Base-by-base conservation (phyloP, 2,113 vertebrate genomes). In the Trichomycterus rosablanca region DNA sequence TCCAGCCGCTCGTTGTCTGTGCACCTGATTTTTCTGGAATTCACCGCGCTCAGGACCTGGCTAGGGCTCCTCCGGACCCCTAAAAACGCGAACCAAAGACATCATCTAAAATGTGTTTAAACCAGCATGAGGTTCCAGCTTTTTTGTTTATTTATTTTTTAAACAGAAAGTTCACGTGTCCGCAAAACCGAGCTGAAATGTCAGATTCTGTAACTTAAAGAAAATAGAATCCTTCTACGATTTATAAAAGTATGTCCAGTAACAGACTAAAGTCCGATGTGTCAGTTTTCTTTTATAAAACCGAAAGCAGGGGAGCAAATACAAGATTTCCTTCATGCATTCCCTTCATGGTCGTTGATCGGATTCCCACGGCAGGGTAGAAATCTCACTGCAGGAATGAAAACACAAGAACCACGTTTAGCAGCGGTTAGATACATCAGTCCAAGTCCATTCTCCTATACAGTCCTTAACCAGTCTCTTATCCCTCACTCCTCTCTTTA, bases 401-500 rank as follows among this genome's bases (percentile, higher is more conserved):
- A 60, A 59, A 34, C 44, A 43, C 43, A 57, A 75, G 80, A 85
- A 87, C 82, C 85, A 87, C 79, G 83, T 84, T 84, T 87, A 81
- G 81, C 84, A 83, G 83, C 84, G 82, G 80, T 79, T 80, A 75
- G 80, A 87, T 88, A 77, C 80, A 88, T 86, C 84, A 87, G 87
- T 84, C 83, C 81, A 84, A 74, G 62, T 82, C 77, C 74, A 28
- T 62, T 58, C 44, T 45, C n/a, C 51, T 19, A 37, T 26, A 5
- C 59, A 59, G 16, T 20, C 48, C 16, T n/a, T n/a, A n/a, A n/a
- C 44, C 56, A 59, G 62, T 46, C 56, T 45, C 52, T 45, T 46
- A n/a, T 19, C 63, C 43, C 46, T 49, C 73, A 52, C 65, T 57
- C 77, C 63, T 7, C 72, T 63, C 59, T 24, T 63, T 49, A 56